Evolutionary conservation across 2,113 vertebrate genomes (phyloP), one percentile per base, ranked within the genome.

Genomic region (Microtus pennsylvanicus): DNA sequence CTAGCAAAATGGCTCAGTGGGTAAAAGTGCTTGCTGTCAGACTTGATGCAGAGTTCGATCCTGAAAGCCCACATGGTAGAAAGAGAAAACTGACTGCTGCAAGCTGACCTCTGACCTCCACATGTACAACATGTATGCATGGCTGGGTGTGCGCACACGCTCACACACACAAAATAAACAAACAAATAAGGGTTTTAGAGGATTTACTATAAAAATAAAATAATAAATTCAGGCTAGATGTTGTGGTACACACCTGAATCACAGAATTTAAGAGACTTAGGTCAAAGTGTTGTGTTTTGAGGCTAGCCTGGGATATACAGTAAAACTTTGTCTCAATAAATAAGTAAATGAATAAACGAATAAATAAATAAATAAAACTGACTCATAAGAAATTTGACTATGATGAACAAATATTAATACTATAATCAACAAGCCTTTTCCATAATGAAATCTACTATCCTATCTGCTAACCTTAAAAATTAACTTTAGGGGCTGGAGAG

Each of bases 361-460:
- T 69, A 30, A 47, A 86, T 69, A 30, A 61, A 61, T 14, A 42
- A 63, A 85, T 4, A 30, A 17, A 86, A 47, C 2, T 22, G 86
- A 65, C 14, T 81, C 10, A 50, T 42, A 90, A 12, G 65, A 89
- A 24, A 74, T 4, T 55, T 82, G 35, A 26, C 30, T 83, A 76
- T 65, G 65, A 65, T 38, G 35, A 55, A 38, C 1, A 76, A 85
- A 76, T 30, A 61, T 19, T 92, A 13, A 33, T 97, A 94, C 91
- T 85, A 89, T 61, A 91, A 87, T 58, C 55, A 94, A 82, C n/a
- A 89, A 95, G 87, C 42, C 22, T 52, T 72, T 88, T 74, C 72
- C 67, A 72, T 28, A 88, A 55, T 55, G 35, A 55, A 28, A 74
- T 22, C 47, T 52, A 88, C 35, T 88, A 42, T 14, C 58, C 17